A percentile compares a stretch with the other conserved stretches of the same genome.
Conservation (phyloP, 92 coral and sea anemone species). For the Pocillopora grandis region DNA sequence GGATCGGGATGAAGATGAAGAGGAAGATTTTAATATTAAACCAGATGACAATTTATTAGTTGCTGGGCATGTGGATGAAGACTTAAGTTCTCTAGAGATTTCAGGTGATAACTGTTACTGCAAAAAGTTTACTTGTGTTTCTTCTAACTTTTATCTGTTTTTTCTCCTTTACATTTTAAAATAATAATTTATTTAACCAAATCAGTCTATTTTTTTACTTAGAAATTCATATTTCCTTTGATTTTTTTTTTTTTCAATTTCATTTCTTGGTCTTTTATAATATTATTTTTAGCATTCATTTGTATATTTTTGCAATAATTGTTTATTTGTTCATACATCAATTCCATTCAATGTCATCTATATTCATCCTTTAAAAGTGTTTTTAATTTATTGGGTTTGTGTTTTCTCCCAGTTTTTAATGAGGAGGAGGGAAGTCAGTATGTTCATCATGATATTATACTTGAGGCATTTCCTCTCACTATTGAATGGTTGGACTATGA, state of each 20-base stretch:
- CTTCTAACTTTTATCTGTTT: no score
- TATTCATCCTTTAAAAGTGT: no score
- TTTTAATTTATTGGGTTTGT: not conserved
- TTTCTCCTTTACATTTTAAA: no score
- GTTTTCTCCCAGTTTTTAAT: slow-evolving; percentile 68
- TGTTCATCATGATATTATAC: slow-evolving; percentile 90
- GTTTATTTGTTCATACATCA: no score
- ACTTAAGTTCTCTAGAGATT: slow-evolving; percentile 88
- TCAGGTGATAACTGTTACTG: slow-evolving; percentile 45
- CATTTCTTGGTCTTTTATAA: no score
- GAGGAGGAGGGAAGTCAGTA: slow-evolving; percentile 92
- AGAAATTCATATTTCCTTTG: no score
- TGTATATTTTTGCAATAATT: no score
- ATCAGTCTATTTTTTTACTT: no score
- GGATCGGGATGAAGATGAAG: slow-evolving; percentile 73
- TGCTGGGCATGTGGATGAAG: slow-evolving; percentile 94
- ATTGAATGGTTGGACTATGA: slow-evolving; percentile 97
- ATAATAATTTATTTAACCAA: no score
- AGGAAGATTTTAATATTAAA: slow-evolving; percentile 83
- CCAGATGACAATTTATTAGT: slow-evolving; percentile 83
- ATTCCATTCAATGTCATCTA: no score
- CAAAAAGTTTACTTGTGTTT: not conserved
- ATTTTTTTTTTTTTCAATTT: no score
- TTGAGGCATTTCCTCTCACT: slow-evolving; percentile 93
- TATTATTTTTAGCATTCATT: no score